Evolutionary conservation across 1,140 invertebrate species (phyloP).

Genomic region (Papilio machaon): DNA sequence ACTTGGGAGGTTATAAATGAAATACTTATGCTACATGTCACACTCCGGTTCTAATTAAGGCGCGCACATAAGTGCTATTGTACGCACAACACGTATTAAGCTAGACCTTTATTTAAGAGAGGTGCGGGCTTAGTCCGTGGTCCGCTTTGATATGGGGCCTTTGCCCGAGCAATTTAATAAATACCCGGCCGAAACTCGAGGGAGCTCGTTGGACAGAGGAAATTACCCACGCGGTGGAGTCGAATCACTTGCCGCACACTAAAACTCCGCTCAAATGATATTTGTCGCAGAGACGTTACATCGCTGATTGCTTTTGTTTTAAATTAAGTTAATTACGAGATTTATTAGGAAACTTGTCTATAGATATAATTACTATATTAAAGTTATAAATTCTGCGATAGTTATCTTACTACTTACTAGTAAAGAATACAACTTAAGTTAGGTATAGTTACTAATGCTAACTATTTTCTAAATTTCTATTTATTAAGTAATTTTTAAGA

Average conservation of each 20-base stretch:
- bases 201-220: constrained; percentile 40
- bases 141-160: constrained; percentile 44
- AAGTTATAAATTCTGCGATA: background rate
- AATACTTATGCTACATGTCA: constrained; percentile 11
- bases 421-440: background rate
- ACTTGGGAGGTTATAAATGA: constrained; percentile 9
- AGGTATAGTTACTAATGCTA: background rate
- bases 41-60: constrained; percentile 26
- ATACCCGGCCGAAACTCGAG: constrained; percentile 53
- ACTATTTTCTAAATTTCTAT: background rate
- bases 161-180: constrained; percentile 59
- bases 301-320: constrained; percentile 35
- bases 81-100: constrained; percentile 51
- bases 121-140: constrained; percentile 50
- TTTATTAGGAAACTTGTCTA: background rate
- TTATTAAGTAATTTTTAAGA: background rate
- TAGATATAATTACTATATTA: background rate
- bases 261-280: constrained; percentile 43
- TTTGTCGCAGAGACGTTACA: constrained; percentile 31
- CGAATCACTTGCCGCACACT: constrained; percentile 44
- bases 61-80: constrained; percentile 27
- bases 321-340: constrained; percentile 8
- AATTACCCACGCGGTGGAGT: constrained; percentile 41
- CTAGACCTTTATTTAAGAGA: constrained; percentile 54
- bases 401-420: background rate